Conservation (phyloP, 2,113 vertebrate species). For the Lasiurus borealis region DNA sequence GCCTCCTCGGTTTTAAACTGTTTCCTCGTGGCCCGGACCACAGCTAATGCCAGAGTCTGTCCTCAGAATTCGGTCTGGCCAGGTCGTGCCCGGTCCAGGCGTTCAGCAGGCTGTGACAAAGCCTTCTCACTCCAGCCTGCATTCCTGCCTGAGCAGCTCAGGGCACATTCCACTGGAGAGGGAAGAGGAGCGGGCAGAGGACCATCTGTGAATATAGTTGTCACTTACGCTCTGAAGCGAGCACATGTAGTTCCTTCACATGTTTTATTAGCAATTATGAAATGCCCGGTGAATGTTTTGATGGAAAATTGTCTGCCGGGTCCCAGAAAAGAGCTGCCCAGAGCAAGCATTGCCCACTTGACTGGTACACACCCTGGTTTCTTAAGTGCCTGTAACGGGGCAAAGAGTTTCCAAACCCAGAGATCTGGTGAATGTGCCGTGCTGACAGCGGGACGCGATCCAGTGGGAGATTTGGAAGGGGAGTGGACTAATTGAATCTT, state of each 20-base stretch:
- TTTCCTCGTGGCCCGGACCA: background rate
- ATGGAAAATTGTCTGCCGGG: constrained; percentile 75
- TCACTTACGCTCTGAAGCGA: constrained; percentile 73
- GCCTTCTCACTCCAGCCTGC: constrained; percentile 72
- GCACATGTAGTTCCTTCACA: constrained; percentile 81
- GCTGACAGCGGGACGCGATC: background rate
- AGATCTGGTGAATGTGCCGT: background rate
- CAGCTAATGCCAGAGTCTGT: background rate
- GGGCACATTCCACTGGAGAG: constrained; percentile 75
- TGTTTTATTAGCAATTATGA: constrained; percentile 79
- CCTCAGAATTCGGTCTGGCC: background rate
- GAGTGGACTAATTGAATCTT: background rate
- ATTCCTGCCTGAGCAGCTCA: constrained; percentile 82
- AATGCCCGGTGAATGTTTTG: constrained; percentile 71
- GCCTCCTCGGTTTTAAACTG: background rate
- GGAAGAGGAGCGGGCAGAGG: constrained; percentile 67
- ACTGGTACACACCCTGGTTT: constrained; percentile 34
- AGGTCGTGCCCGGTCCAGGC: constrained; percentile 33
- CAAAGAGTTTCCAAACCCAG: constrained; percentile 43
- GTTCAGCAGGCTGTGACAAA: constrained; percentile 79
- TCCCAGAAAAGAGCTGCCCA: constrained; percentile 58
- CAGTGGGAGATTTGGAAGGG: background rate
- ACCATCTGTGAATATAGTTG: constrained; percentile 61
- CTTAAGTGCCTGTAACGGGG: background rate
- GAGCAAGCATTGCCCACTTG: constrained; percentile 69